Base-by-base conservation (phyloP, 2,797 vertebrate species). In the Helostoma temminkii region DNA sequence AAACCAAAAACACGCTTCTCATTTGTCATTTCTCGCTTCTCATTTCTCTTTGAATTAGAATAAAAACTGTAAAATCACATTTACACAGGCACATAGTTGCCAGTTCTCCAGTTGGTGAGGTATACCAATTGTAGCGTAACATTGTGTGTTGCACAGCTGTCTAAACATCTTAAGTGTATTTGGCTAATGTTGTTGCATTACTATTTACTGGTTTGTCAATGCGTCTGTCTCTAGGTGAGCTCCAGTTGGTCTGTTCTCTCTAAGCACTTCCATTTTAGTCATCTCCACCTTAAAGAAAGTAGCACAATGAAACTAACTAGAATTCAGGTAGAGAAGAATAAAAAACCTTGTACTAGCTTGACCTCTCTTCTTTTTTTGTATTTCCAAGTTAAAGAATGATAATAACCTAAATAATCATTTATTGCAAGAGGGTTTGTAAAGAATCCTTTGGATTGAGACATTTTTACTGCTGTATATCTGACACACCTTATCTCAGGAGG, bases 251-350 rank as follows among this genome's bases (percentile, higher is more conserved):
- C 89, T 91, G 82, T 64, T 78, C 83, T 88, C 84, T 85, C 81
- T 75, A 91, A 93, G 92, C 93, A 94, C 93, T 93, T 94, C 93
- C 91, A 93, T 94, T 89, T 85, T 90, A 92, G 88, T 93, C 93
- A 94, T 93, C 86, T 92, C 89, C 91, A 92, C 92, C 90, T 93
- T 93, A 91, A 93, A 92, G 85, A 93, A 93, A 93, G 94, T 95
- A 96, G 95, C 95, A 96, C 95, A 96, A 95, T 91, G 89, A 94
- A 92, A 91, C 92, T 90, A 92, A 92, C 88, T 94, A 95, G 93
- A 95, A 92, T 94, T 95, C 95, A 95, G 95, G 95, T 95, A 95
- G 95, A 94, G 90, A 92, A 90, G 71, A 90, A 89, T 90, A 83
- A 76, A 90, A 89, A 87, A 91, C 87, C 90, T 93, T 94, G 92